Percentiles rank a stretch among this genome's conserved stretches.
phyloP scores from a whole-genome alignment of 1,140 invertebrate species.

The Eupristina koningsbergeri region DNA sequence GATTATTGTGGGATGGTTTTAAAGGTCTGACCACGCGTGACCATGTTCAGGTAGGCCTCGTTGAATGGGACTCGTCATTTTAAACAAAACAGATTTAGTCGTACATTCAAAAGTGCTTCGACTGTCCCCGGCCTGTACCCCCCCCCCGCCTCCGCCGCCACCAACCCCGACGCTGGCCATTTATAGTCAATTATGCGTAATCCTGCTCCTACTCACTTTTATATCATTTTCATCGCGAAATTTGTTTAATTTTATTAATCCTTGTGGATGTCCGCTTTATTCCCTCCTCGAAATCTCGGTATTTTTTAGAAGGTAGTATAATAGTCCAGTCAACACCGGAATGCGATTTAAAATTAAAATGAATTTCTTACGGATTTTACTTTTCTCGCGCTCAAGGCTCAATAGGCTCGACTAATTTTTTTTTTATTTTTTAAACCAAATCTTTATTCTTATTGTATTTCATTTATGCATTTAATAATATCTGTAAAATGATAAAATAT shows the following conservation, averaged over 20 bases:
- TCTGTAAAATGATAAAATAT: not conserved
- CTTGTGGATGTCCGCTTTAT: not conserved
- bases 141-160: not conserved
- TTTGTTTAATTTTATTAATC: conserved; percentile 12
- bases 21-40: not conserved
- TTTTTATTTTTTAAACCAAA: not conserved
- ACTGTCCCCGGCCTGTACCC: not conserved
- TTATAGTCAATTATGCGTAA: not conserved
- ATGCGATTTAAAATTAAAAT: not conserved
- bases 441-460: too few relatives aligned
- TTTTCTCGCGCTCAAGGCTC: not conserved
- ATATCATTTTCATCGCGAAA: not conserved
- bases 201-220: not conserved
- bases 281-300: not conserved
- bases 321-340: not conserved
- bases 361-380: not conserved
- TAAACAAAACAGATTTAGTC: not conserved
- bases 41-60: not conserved
- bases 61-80: not conserved
- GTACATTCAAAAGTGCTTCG: not conserved
- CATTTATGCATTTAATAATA: not conserved
- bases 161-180: not conserved
- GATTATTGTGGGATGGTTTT: not conserved
- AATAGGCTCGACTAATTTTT: not conserved
- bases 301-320: not conserved